Evolutionary conservation across 2,888 invertebrate species (phyloP), one percentile per base, ranked within the genome.

Genomic region (Eupeodes latifasciatus): DNA sequence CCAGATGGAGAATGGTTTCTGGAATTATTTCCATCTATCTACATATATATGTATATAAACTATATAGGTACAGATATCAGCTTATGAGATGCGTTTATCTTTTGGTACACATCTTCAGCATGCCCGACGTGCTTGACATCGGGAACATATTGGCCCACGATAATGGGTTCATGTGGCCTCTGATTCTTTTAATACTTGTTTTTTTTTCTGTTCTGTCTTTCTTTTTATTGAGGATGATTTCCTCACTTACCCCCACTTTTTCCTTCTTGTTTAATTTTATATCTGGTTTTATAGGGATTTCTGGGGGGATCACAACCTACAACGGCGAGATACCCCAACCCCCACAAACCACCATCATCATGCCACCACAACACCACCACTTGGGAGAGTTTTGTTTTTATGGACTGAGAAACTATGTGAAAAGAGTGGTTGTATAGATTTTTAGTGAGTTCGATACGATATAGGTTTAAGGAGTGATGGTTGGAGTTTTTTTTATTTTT

Each of bases 101-200:
- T 55, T 76, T 64, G 88, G 81, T 85, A 88, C 81, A 88, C 59
- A 84, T 88, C 88, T 88, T 85, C 85, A 75, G 85, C 85, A 88
- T 88, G 85, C 88, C 85, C 81, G 88, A 81, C 88, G 85, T 88
- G 85, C 85, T 88, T 88, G 88, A 88, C 88, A 88, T 88, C 88
- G 81, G 75, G 81, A 88, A 88, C 88, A 88, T 88, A 88, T 88
- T 88, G 88, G 84, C 88, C 88, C 88, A 81, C 81, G 85, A 88
- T 88, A 88, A 88, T 88, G 81, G 85, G 88, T 85, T 88, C 88
- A 88, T 81, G 88, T 85, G 88, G 87, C 85, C 88, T 88, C 81
- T 81, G 85, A 47, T 81, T 67, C 64, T 66, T 72, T 47, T 51
- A 57, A 34, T 59, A 62, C 75, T 57, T 51, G 27, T 27, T 27